A percentile compares a stretch with the other conserved stretches of the same genome.
phyloP scores from a whole-genome alignment of 2,113 vertebrate genomes.

The Alouatta palliata region DNA sequence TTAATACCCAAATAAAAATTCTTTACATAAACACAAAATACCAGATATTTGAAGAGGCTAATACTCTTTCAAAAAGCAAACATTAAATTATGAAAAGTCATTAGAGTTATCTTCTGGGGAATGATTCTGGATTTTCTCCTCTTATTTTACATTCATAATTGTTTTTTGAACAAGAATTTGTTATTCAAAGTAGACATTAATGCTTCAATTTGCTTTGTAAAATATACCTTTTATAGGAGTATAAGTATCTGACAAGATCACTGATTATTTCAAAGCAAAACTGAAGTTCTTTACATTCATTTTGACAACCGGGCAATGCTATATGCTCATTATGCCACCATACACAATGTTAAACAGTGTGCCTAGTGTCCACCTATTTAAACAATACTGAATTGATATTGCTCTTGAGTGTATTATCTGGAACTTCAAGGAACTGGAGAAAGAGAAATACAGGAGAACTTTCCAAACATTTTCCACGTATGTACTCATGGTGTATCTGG shows the following conservation, averaged over 20 bases:
- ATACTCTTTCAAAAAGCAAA: slow-evolving; percentile 48
- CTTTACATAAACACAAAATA: not conserved
- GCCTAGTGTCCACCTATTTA: slow-evolving; percentile 87
- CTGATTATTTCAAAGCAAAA: slow-evolving; percentile 35
- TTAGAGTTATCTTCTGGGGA: not conserved
- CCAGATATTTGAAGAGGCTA: slow-evolving; percentile 49
- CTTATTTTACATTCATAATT: slow-evolving; percentile 39
- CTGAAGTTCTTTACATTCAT: slow-evolving; percentile 82
- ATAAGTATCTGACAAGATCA: not conserved
- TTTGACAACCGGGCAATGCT: slow-evolving; percentile 72
- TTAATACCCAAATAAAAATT: not conserved
- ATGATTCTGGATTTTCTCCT: slow-evolving; percentile 14
- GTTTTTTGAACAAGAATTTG: slow-evolving; percentile 1
- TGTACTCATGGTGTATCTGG: not conserved
- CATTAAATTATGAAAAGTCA: slow-evolving; percentile 23
- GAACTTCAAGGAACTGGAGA: slow-evolving; percentile 87
- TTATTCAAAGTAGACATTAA: slow-evolving; percentile 35
- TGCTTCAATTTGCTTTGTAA: slow-evolving; percentile 45
- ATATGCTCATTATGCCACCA: slow-evolving; percentile 82
- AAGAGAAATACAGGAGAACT: slow-evolving; percentile 84
- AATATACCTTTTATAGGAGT: slow-evolving; percentile 55
- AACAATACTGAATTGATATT: slow-evolving; percentile 88
- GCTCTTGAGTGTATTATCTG: slow-evolving; percentile 86
- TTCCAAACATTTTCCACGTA: not conserved
- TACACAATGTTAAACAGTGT: slow-evolving; percentile 80